Evolutionary conservation across 2,888 invertebrate species (phyloP), one percentile per base, ranked within the genome.

Genomic region (Prostheceraeus crozeri): DNA sequence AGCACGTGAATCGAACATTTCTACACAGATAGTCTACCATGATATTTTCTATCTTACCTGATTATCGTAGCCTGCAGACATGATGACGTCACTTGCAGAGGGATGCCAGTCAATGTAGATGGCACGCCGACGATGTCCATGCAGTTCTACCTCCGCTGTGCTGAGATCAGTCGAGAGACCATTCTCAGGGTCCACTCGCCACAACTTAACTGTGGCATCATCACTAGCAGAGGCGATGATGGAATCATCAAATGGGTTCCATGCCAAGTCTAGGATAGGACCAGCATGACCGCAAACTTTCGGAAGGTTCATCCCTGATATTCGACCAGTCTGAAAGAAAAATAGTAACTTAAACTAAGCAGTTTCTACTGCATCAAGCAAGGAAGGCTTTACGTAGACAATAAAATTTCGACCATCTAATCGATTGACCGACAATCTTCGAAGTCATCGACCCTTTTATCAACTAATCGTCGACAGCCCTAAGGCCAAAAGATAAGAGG

Each of bases 221-320:
- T 94, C 94, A 0, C 93, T 93, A 57, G 89, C 89, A 57, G 91
- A 90, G 52, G 96, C 96, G 70, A 96, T 93, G 64, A 94, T 87
- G 76, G 93, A 89, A 79, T 96, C 94, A 75, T 94, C 90, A 79
- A 94, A 94, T 1, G 94, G 94, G 77, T 90, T 93, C 91, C 93
- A 96, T 51, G 93, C 86, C 69, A 96, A 88, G 79, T 96, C 94
- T 65, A 93, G 79, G 31, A 96, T 90, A 0, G 91, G 89, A 28
- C 93, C 94, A 74, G 89, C 88, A 81, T 96, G 96, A 35, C 94
- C 94, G 54, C 90, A 90, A 35, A 96, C 91, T 61, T 90, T 80
- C 2, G 91, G 90, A 77, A 89, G 85, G 79, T 93, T 90, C 1
- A 91, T 87, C 56, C 89, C 85, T 14, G 36, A 36, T 74, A 93